Conservation (phyloP, 2,888 invertebrate genomes). For the Epiblema foenella region DNA sequence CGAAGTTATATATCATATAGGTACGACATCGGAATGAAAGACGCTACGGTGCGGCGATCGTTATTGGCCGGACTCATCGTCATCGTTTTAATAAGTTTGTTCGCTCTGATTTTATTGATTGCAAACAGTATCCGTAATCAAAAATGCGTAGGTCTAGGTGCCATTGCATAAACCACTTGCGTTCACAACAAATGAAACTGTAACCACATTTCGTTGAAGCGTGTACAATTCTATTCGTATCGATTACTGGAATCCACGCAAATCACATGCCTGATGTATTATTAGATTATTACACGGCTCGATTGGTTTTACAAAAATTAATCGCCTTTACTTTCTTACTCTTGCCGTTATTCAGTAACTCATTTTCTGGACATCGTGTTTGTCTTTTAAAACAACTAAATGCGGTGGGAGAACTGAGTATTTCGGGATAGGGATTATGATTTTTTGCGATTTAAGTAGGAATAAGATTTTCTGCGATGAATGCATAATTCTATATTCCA, state of each 20-base stretch:
- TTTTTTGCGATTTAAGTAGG: too few relatives aligned
- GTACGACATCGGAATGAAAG: too few relatives aligned
- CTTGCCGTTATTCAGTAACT: conserved; percentile 2
- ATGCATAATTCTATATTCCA: not conserved
- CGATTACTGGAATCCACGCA: conserved; percentile 43
- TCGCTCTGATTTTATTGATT: not conserved
- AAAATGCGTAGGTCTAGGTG: not conserved
- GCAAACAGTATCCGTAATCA: not conserved
- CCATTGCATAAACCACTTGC: conserved; percentile 34
- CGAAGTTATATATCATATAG: too few relatives aligned
- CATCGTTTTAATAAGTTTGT: not conserved
- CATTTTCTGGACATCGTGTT: not conserved
- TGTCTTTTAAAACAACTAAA: not conserved
- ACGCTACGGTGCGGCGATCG: too few relatives aligned
- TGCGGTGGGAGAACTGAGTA: not conserved
- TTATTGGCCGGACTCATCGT: not conserved
- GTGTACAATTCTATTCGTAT: conserved; percentile 42
- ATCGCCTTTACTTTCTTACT: conserved; percentile 36
- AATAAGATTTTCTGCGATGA: not conserved
- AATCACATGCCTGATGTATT: conserved; percentile 35
- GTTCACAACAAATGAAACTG: conserved; percentile 38
- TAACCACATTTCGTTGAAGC: conserved; percentile 43
- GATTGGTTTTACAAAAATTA: conserved; percentile 23
- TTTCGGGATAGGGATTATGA: not conserved
- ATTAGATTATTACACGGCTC: conserved; percentile 42